Base-by-base conservation (phyloP, 2,888 invertebrate species). In the Nipponacmea schrenckii region DNA sequence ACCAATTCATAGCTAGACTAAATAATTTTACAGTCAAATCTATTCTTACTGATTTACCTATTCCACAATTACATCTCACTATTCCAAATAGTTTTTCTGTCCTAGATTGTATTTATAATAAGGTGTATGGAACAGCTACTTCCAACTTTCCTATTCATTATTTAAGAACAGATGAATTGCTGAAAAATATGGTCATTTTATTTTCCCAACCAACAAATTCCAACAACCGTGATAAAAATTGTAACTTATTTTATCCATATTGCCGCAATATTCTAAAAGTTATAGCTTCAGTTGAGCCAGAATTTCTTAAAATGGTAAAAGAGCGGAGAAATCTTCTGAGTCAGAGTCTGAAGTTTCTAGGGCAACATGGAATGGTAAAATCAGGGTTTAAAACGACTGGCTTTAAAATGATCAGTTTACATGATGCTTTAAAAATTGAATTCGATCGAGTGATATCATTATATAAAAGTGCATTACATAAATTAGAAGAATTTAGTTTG, bases 41-140 rank as follows among this genome's bases (percentile, higher is more conserved):
- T 71, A 89, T 90, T 75, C 79, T 91, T 56, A 80, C 86, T 0
- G 96, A 96, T 77, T 90, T 96, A 77, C 96, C 96, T 0, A 92
- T 96, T 68, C 96, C 96, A 87, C 90, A 95, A 79, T 91, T 96
- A 80, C 93, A 96, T n/a, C 96, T 96, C 81, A 94, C 95, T 2
- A 90, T 96, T 88, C 96, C 96, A 0, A 94, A 95, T 87, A 95
- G 95, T 24, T 92, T 96, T 1, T 94, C 94, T 81, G 91, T 96
- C 66, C 90, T 97, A 80, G 96, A 96, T 88, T 94, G 96, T 0
- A 92, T 96, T 27, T 93, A 92, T 79, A 90, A 91, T 65, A 91
- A 91, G 84, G 89, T 91, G 17, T 90, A 90, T 77, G 86, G 90
- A 27, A 89, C 90, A 3, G 90, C 89, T 48, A 73, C 77, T 3